Evolutionary conservation across 1,140 invertebrate species (phyloP), one percentile per base, ranked within the genome.

Genomic region (Drosophila ambigua): DNA sequence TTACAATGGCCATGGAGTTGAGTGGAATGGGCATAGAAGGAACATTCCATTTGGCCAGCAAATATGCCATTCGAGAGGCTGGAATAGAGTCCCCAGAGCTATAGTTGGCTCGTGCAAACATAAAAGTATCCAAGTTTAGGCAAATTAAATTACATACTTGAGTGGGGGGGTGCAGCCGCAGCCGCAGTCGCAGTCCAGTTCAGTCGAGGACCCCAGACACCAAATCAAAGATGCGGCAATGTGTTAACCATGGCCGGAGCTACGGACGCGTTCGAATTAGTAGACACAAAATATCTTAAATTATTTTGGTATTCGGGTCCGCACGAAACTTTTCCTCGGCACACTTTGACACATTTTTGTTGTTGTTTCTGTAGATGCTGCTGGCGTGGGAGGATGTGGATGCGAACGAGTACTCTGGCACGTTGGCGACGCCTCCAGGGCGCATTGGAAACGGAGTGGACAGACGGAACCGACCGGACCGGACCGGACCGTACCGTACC

Each of bases 201-300:
- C 16, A 26, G 53, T 5, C 53, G 39, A 43, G n/a, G 15, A 9
- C 41, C 41, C 23, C 46, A 68, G 58, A 64, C 72, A 77, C 53
- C 66, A 88, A 87, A 87, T 83, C 83, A 88, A 88, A 79, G 84
- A 89, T 88, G 76, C 76, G 83, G 79, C 81, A 65, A 77, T 73
- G 76, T 63, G 72, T 67, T 87, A 72, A 62, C 50, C 60, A 64
- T 79, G 72, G 63, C 66, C 63, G 4, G 77, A 85, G 62, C 85
- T 85, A 62, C 66, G 74, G 58, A 62, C 75, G n/a, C 73, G 71
- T 88, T 88, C 68, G 83, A 87, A 88, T 88, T 88, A 88, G 84
- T 79, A 83, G 74, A 88, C 83, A 88, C 84, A 79, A 83, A 88
- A 88, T 88, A 83, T 83, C 83, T 88, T 82, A 88, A 88, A 88